A percentile compares a stretch with the other conserved stretches of the same genome.
Conservation (phyloP, 2,888 invertebrate species). For the Melanophora roralis region DNA sequence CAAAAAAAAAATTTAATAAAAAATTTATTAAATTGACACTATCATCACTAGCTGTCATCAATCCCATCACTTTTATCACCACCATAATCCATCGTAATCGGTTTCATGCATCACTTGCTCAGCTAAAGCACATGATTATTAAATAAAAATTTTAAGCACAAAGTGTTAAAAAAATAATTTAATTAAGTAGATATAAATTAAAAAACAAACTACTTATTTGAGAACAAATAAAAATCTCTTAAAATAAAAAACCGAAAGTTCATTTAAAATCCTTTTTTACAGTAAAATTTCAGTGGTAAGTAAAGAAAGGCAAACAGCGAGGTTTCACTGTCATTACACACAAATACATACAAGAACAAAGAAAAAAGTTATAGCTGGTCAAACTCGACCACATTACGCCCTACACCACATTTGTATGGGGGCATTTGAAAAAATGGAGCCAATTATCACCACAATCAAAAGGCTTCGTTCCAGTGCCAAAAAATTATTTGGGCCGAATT, state of each 20-base stretch:
- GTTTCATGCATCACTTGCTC: conserved; percentile 58
- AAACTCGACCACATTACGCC: no score
- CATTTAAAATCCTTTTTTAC: neutral
- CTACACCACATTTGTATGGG: no score
- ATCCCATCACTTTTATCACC: neutral
- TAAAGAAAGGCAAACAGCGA: no score
- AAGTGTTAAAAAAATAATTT: conserved; percentile 48
- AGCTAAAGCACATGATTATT: conserved; percentile 50
- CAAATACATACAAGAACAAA: no score
- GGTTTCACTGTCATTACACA: no score
- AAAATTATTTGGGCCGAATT: no score
- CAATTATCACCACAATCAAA: no score
- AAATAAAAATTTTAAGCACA: conserved; percentile 41
- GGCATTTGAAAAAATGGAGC: no score
- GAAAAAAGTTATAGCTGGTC: no score
- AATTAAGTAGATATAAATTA: conserved; percentile 32
- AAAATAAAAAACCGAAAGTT: conserved; percentile 3
- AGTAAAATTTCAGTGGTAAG: neutral
- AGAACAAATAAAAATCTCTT: conserved; percentile 20
- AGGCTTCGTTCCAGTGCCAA: no score
- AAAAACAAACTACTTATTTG: conserved; percentile 31
- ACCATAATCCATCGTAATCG: conserved; percentile 31
- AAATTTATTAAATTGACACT: neutral
- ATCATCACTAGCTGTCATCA: conserved; percentile 13
- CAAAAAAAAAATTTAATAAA: no score